Evolutionary conservation across 1,140 invertebrate species (phyloP).

Genomic region (Zaprionus inermis): DNA sequence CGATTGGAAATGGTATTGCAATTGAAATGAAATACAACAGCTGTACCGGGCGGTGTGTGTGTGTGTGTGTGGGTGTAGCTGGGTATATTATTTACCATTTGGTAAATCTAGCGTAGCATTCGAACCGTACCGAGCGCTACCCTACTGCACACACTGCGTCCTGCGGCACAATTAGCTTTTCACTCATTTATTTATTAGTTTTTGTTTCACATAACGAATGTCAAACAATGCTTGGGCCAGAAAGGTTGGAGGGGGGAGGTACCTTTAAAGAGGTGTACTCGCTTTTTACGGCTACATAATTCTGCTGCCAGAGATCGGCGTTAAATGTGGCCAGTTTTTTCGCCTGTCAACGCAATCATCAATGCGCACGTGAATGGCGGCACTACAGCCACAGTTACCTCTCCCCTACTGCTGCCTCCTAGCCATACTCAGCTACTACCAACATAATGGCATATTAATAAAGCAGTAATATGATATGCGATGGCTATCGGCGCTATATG

Average conservation of each 20-base stretch:
- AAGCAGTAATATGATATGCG: slow-evolving; percentile 76
- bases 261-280: not conserved
- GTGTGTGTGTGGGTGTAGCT: not conserved
- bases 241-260: not conserved
- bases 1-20: not conserved
- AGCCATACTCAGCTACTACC: not conserved
- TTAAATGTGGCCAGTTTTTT: slow-evolving; percentile 55
- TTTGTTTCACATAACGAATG: slow-evolving; percentile 23
- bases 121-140: not conserved
- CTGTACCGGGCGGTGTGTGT: not conserved
- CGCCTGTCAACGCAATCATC: slow-evolving; percentile 72
- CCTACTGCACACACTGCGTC: slow-evolving; percentile 8
- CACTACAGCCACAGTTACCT: not conserved
- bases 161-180: slow-evolving; percentile 30
- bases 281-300: slow-evolving; percentile 12
- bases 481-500: slow-evolving; percentile 73
- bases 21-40: slow-evolving; percentile 9
- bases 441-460: slow-evolving; percentile 76
- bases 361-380: slow-evolving; percentile 53
- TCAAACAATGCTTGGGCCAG: slow-evolving; percentile 13
- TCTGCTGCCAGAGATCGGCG: slow-evolving; percentile 33
- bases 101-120: slow-evolving; percentile 34
- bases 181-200: slow-evolving; percentile 30
- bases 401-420: not conserved
- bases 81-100: slow-evolving; percentile 31